Base-by-base conservation (phyloP, 1,140 invertebrate genomes). In the Teleogryllus occipitalis region DNA sequence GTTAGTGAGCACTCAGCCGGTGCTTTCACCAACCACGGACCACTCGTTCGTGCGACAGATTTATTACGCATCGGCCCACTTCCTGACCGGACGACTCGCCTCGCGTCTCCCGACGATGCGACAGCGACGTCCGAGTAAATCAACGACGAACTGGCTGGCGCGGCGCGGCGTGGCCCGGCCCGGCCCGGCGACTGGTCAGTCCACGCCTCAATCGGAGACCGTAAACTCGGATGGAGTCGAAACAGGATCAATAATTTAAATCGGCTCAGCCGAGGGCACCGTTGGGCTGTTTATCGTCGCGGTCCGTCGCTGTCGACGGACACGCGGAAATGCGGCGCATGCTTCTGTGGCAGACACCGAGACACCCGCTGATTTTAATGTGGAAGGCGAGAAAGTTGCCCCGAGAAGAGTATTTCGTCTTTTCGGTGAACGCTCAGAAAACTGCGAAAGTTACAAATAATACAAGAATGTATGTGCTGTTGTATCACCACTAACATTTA, bases 231-330 rank as follows among this genome's bases (percentile, higher is more conserved):
- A 18, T 2, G 10, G 18, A 18, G 18, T 18, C 54, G 54, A 65
- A 65, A 65, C 54, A 65, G 54, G 54, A 65, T 65, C 54, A 65
- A 65, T 65, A 65, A 65, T 65, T 65, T 65, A 65, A 65, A 65
- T 65, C 54, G 54, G 54, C 54, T 65, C 54, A 65, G 27, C 1
- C 54, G 54, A 14, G 18, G 54, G 10, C 10, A 65, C 54, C 18
- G 54, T 65, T 65, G 54, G 54, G 54, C 18, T 65, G 54, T 65
- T 14, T 2, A 65, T 65, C 54, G 54, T 65, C 10, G 18, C 10
- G 18, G 54, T 5, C 10, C 54, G 54, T 14, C 54, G 54, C 54
- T 18, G 54, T 65, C 54, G 18, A 65, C 27, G 27, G 27, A 39
- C 27, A 39, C 27, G 27, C 27, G 27, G 27, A 39, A 39, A 39